These are phyloP conservation scores for Phenganax stokvisi DNA, from an alignment of 92 coral and sea anemone genomes.

Conservation along the genomic window DNA sequence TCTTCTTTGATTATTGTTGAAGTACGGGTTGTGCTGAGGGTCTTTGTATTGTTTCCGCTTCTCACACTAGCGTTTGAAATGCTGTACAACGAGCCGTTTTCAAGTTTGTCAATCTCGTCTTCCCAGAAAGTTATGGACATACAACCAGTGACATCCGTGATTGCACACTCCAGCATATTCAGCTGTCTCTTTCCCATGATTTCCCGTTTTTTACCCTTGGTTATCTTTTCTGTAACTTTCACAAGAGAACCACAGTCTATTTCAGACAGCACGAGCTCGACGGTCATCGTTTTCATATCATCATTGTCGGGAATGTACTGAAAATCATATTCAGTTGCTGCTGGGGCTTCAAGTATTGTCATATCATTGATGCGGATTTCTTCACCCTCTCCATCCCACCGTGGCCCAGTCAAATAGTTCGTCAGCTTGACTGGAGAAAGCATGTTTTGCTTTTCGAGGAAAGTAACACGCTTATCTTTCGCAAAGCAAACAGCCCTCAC, in stretches of 20 bases:
- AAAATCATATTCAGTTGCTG: not conserved
- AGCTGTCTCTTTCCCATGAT: slow-evolving; percentile 3
- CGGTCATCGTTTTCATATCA: not conserved
- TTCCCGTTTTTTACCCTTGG: not conserved
- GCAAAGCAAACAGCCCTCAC: slow-evolving; percentile 9
- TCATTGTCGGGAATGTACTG: not conserved
- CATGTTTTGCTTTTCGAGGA: slow-evolving; percentile 1
- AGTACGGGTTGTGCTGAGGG: no score
- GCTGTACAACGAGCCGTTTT: not conserved
- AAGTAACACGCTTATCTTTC: not conserved
- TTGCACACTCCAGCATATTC: slow-evolving; percentile 11
- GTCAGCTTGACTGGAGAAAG: not conserved
- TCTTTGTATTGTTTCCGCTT: no score
- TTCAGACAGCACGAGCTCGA: not conserved
- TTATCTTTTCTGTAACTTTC: not conserved
- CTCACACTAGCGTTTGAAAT: no score
- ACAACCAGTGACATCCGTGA: not conserved
- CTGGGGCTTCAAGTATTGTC: not conserved
- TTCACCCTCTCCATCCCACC: slow-evolving; percentile 9
- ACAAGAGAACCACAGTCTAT: not conserved
- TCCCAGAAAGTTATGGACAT: slow-evolving; percentile 1
- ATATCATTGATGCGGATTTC: slow-evolving; percentile 3
- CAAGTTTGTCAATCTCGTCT: not conserved
- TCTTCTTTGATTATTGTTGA: no score
- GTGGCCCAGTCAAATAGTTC: not conserved